Evolutionary conservation across 2,797 vertebrate species (phyloP).

Genomic region (Gymnodraco acuticeps): DNA sequence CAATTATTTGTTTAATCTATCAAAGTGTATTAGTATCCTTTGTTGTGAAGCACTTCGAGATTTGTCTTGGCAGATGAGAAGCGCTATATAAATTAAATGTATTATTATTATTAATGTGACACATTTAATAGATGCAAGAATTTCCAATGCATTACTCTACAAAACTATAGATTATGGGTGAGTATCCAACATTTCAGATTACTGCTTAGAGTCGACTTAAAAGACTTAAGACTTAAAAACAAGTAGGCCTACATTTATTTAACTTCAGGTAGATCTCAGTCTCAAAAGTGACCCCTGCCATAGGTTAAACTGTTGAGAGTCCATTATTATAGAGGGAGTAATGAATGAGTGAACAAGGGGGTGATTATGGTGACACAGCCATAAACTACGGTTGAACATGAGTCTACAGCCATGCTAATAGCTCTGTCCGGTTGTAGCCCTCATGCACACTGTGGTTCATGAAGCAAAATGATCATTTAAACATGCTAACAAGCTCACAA

Average conservation of each 20-base stretch:
- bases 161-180: neutral
- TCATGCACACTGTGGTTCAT: neutral
- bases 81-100: too few relatives aligned
- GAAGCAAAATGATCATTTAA: neutral
- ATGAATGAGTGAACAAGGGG: slow-evolving; percentile 15
- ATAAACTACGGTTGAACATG: neutral
- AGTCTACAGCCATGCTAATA: neutral
- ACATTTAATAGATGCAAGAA: neutral
- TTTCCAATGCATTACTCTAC: neutral
- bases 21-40: too few relatives aligned
- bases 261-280: too few relatives aligned
- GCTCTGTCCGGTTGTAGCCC: neutral
- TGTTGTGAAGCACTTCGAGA: too few relatives aligned
- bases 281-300: too few relatives aligned
- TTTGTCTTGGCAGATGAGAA: too few relatives aligned
- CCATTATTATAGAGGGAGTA: neutral
- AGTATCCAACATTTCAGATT: neutral
- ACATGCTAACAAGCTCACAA: neutral
- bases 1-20: too few relatives aligned
- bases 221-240: too few relatives aligned
- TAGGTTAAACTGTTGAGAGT: neutral
- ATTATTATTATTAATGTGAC: too few relatives aligned
- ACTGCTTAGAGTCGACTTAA: neutral
- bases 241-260: too few relatives aligned
- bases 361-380: slow-evolving; percentile 10